Evolutionary conservation across 2,888 invertebrate genomes (phyloP).

Genomic region (Molorchus minor): DNA sequence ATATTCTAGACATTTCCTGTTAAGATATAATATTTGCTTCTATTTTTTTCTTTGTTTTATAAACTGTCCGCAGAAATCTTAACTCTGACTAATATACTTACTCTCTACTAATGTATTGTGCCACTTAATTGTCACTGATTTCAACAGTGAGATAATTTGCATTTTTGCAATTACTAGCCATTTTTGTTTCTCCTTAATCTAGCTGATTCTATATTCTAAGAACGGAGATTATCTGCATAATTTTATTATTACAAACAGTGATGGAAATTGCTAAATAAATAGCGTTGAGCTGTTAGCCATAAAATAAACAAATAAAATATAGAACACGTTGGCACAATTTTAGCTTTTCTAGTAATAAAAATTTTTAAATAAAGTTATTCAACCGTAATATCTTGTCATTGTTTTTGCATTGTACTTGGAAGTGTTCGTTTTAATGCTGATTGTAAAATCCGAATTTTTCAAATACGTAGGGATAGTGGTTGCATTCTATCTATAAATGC

Average conservation of each 20-base stretch:
- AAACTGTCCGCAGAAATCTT: too few relatives aligned
- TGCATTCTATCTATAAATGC: too few relatives aligned
- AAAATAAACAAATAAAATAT: constrained; percentile 12
- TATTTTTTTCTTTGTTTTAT: too few relatives aligned
- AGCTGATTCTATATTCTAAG: constrained; percentile 3
- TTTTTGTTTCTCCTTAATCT: constrained; percentile 3
- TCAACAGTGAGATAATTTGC: not conserved
- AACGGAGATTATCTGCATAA: constrained; percentile 1
- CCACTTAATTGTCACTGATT: not conserved
- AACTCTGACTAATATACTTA: too few relatives aligned
- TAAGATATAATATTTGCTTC: too few relatives aligned
- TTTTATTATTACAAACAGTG: constrained; percentile 22
- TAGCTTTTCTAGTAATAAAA: not conserved
- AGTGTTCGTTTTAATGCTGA: too few relatives aligned
- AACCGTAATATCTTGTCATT: not conserved
- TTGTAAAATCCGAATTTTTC: too few relatives aligned
- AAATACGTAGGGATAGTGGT: too few relatives aligned
- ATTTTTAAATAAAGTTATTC: constrained; percentile 15
- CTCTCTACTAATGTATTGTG: too few relatives aligned
- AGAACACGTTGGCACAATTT: constrained; percentile 16
- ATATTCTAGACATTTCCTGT: too few relatives aligned
- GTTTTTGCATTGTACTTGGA: not conserved
- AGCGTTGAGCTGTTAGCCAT: constrained; percentile 8
- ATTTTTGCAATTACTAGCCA: not conserved
- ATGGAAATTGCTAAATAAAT: constrained; percentile 19